These are phyloP conservation scores for Stegana nigrithorax DNA, from an alignment of 2,888 invertebrate genomes.

Conservation along the genomic window DNA sequence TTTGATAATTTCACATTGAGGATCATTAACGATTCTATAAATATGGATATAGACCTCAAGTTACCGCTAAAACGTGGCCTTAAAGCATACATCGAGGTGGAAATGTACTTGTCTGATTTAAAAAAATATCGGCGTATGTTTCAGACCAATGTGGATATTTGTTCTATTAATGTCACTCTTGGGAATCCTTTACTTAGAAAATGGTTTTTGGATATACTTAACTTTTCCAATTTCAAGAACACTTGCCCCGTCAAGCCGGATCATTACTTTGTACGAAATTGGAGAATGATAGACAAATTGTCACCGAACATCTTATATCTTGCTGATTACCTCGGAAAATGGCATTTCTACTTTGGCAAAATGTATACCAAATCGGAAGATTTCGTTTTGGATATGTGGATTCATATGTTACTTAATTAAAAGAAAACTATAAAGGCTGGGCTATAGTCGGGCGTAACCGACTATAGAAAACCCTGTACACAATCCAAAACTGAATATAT, in stretches of 20 bases:
- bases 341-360: slow-evolving; percentile 13
- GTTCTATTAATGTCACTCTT: neutral
- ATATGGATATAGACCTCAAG: slow-evolving; percentile 1
- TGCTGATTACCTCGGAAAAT: slow-evolving; percentile 25
- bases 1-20: slow-evolving; percentile 20
- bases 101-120: neutral
- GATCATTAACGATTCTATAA: slow-evolving; percentile 8
- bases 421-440: no score
- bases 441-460: no score
- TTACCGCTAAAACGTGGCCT: slow-evolving; percentile 11
- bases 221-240: slow-evolving; percentile 30
- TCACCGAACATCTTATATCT: slow-evolving; percentile 22
- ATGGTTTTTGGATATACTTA: slow-evolving; percentile 29
- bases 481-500: no score
- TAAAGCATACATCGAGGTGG: slow-evolving; percentile 27
- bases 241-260: slow-evolving; percentile 31
- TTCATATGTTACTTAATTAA: no score
- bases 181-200: slow-evolving; percentile 28
- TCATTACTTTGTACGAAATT: slow-evolving; percentile 25
- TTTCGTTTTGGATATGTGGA: neutral
- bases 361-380: neutral
- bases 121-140: slow-evolving; percentile 31
- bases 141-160: slow-evolving; percentile 21
- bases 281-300: slow-evolving; percentile 6
- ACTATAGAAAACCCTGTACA: no score